Base-by-base conservation (phyloP, 2,797 vertebrate genomes). In the Sarcoramphus papa region DNA sequence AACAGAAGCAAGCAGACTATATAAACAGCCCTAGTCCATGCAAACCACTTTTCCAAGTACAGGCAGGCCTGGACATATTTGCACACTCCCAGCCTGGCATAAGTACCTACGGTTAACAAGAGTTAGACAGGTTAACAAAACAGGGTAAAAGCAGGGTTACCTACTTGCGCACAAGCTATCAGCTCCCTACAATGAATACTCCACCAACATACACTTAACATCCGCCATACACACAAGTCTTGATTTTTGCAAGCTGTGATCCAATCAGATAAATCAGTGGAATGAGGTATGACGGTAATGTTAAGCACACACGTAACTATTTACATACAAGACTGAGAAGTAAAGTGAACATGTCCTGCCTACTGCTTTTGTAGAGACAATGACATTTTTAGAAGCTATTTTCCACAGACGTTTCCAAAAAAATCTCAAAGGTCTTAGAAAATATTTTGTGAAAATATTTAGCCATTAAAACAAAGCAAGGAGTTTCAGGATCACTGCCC, bases 21-120 rank as follows among this genome's bases (percentile, higher is more conserved):
- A 0, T 13, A 62, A 83, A 83, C n/a, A 73, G 37, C 18, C 35
- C 45, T 18, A n/a, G 8, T 10, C n/a, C 0, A 0, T 12, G n/a
- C 53, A 82, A 91, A 67, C 14, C 51, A 40, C 45, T 56, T 65
- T 57, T 77, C 69, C 41, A 74, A 45, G 53, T 18, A 45, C 23
- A 50, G 23, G 48, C 56, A 84, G 17, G 68, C 41, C 76, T 1
- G 1, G 40, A 81, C 33, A 18, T 19, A 37, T 2, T 18, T 27
- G 63, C 35, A 75, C 35, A 47, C 23, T 33, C 35, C 28, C 41
- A 53, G 28, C 14, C 27, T 18, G 37, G 37, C 37, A 11, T 37
- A 37, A 72, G 27, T 6, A 60, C 23, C 31, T 56, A 6, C 0
- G 15, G 35, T 30, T 74, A 85, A 37, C 9, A 28, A 45, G 45